Percentiles rank a stretch among this genome's conserved stretches.
These are phyloP conservation scores for Dendronephthya gigantea DNA, from an alignment of 64 coral and sea anemone species.

Conservation along the genomic window DNA sequence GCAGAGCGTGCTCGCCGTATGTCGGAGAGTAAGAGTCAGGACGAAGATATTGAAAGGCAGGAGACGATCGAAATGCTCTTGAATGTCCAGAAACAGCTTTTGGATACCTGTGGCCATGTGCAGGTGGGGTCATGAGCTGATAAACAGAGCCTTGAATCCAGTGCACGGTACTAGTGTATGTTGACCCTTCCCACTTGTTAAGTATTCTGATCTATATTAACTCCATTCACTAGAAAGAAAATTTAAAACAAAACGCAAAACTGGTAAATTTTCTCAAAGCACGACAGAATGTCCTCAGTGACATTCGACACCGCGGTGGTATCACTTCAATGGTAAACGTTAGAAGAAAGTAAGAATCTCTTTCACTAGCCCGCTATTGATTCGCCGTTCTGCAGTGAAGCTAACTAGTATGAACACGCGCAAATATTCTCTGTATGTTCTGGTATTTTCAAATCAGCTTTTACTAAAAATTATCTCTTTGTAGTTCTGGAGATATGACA, in stretches of 20 bases:
- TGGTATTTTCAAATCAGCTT: background rate
- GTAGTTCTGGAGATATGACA: background rate
- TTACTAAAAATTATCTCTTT: background rate
- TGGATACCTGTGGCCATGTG: background rate
- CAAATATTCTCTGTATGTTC: too few species aligned
- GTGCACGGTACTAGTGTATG: too few species aligned
- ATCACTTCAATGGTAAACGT: too few species aligned
- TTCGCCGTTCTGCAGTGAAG: too few species aligned
- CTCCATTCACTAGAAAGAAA: background rate
- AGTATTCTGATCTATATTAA: too few species aligned
- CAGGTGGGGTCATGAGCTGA: background rate
- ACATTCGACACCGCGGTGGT: background rate
- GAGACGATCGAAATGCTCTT: background rate
- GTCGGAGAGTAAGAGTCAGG: background rate
- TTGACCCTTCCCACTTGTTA: too few species aligned
- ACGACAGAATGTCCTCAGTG: background rate
- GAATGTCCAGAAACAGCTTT: slow-evolving; percentile 2
- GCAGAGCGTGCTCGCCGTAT: background rate
- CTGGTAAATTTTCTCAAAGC: background rate
- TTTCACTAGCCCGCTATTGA: too few species aligned
- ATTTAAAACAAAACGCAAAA: background rate
- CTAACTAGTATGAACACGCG: too few species aligned
- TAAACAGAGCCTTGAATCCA: too few species aligned
- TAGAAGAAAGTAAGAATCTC: too few species aligned
- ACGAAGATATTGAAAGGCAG: background rate